These are phyloP conservation scores for Dinoponera quadriceps DNA, from an alignment of 1,140 invertebrate species.

Conservation along the genomic window DNA sequence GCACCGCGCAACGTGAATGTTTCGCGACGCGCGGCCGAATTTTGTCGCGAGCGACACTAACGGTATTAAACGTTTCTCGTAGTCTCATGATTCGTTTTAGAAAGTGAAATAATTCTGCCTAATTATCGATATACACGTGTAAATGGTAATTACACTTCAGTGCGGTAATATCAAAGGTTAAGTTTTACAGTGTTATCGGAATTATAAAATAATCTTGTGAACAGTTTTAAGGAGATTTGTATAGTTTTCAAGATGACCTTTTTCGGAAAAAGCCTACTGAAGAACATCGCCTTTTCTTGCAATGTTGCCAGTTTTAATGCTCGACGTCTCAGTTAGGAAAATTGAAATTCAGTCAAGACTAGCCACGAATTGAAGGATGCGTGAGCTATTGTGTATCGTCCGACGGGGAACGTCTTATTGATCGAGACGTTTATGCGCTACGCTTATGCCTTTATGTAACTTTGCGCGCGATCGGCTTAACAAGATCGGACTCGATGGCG, in stretches of 20 bases:
- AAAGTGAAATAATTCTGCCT: neutral
- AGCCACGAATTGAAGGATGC: neutral
- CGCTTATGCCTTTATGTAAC: conserved; percentile 32
- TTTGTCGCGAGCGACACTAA: conserved; percentile 3
- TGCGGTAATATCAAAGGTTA: neutral
- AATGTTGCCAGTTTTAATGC: neutral
- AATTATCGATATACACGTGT: neutral
- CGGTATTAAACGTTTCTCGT: neutral
- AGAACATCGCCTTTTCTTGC: neutral
- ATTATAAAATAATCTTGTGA: no score
- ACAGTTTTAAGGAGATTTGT: no score
- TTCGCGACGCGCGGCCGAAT: neutral
- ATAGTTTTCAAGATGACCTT: no score
- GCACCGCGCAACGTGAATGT: neutral
- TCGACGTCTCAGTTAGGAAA: neutral
- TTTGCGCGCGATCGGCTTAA: conserved; percentile 45
- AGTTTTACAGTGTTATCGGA: neutral
- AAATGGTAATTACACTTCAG: neutral
- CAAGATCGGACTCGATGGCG: conserved; percentile 50
- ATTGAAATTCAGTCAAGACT: conserved; percentile 2
- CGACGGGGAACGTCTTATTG: conserved; percentile 21
- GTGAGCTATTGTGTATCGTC: neutral
- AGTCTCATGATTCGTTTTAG: neutral
- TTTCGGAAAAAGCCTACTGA: no score
- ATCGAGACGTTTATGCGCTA: conserved; percentile 30